Evolutionary conservation across 1,140 invertebrate genomes (phyloP), one percentile per base, ranked within the genome.

Genomic region (Brachystomella parvula): DNA sequence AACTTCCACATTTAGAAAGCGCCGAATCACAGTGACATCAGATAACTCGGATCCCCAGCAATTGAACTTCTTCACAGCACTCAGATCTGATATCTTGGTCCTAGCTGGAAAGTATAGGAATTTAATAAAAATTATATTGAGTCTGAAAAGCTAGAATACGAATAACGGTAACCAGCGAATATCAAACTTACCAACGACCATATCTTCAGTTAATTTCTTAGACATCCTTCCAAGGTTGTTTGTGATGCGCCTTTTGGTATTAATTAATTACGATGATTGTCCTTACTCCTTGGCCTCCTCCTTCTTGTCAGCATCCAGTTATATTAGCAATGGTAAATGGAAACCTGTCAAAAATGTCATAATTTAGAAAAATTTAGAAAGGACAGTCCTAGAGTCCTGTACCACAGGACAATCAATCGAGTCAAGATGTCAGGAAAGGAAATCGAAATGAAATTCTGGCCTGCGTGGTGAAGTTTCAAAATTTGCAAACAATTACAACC

Each of bases 1-100:
- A 28, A 90, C 87, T 78, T 90, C 87, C 2, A 90, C 88, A 78
- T 86, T 87, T 71, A 82, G 83, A 84, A 91, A 88, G 75, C 84
- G 82, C 67, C 86, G 82, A 68, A 90, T 77, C 61, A 91, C 82
- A 74, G 82, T 87, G 21, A 91, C 85, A 79, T 91, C 89, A 35
- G 82, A 85, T 58, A 90, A 79, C 80, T 90, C 88, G 68, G 87
- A 87, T 26, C 88, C 89, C 91, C 91, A 94, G 77, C 89, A 92
- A 82, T 94, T 94, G 30, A 94, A 81, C 77, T 92, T 90, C 79
- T 87, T 90, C 59, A 94, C 87, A 68, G 85, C 81, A 29, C 83
- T 78, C 72, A 93, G 81, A 81, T 94, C 90, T 32, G 89, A 92
- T 71, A 88, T 84, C 78, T 89, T 88, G n/a, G 90, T 88, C 70